These are phyloP conservation scores for Botia kubotai DNA, from an alignment of 2,797 vertebrate genomes.

Conservation along the genomic window DNA sequence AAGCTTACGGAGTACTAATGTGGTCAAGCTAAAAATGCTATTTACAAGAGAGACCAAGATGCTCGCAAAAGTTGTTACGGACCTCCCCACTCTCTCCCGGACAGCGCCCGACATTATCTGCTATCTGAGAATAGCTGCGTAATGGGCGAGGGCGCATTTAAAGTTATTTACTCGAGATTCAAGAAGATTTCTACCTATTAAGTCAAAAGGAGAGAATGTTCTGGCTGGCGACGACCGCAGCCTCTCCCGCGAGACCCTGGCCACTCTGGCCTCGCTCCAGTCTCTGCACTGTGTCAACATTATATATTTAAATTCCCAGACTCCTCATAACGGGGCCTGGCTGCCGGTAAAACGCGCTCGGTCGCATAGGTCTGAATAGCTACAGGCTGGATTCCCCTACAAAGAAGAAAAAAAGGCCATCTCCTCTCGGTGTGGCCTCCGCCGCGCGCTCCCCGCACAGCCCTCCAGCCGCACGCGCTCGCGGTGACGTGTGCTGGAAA, in stretches of 20 bases:
- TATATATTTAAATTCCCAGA: constrained; percentile 99
- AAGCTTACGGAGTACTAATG: constrained; percentile 10
- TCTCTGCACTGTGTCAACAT: constrained; percentile 93
- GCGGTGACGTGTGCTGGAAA: constrained; percentile 41
- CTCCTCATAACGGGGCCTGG: constrained; percentile 88
- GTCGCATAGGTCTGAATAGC: constrained; percentile 74
- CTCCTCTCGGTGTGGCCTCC: constrained; percentile 50
- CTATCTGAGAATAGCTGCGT: constrained; percentile 46
- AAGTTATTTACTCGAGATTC: constrained; percentile 70
- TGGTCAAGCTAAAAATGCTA: constrained; percentile 45
- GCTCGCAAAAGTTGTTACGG: constrained; percentile 22
- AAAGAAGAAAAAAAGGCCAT: not conserved
- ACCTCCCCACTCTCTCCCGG: constrained; percentile 31
- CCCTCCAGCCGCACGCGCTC: constrained; percentile 37
- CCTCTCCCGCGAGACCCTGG: constrained; percentile 77
- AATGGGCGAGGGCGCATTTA: constrained; percentile 62
- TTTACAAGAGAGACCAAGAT: constrained; percentile 21
- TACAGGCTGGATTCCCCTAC: constrained; percentile 20
- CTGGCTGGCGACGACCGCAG: constrained; percentile 73
- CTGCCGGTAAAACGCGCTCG: constrained; percentile 94
- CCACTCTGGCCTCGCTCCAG: constrained; percentile 84
- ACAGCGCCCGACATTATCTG: constrained; percentile 46
- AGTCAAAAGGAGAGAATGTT: constrained; percentile 81
- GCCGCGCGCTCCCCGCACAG: constrained; percentile 41
- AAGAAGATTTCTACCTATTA: constrained; percentile 84